These are phyloP conservation scores for Leptopilina syphax DNA, from an alignment of 2,888 invertebrate genomes.

Conservation along the genomic window DNA sequence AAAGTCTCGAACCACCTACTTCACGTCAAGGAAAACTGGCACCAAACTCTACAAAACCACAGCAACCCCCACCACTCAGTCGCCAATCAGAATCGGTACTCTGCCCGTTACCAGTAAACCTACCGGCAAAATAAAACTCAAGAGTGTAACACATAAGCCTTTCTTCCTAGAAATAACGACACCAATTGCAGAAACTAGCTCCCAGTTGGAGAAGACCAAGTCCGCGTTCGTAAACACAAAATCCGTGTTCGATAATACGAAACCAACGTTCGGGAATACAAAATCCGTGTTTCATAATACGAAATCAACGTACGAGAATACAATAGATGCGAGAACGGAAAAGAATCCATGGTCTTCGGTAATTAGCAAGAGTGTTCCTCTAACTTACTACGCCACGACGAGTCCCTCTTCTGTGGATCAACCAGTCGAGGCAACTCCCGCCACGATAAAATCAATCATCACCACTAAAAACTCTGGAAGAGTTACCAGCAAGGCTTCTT, in stretches of 20 bases:
- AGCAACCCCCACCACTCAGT: slow-evolving; percentile 42
- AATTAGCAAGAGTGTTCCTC: slow-evolving; percentile 81
- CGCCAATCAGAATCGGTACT: slow-evolving; percentile 61
- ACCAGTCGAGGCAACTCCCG: slow-evolving; percentile 67
- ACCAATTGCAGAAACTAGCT: slow-evolving; percentile 48
- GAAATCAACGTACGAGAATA: slow-evolving; percentile 59
- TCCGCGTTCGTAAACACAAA: slow-evolving; percentile 61
- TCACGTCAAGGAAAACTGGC: slow-evolving; percentile 64
- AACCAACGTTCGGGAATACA: slow-evolving; percentile 52
- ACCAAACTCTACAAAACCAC: slow-evolving; percentile 63
- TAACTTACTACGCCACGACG: slow-evolving; percentile 81
- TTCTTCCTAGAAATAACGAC: slow-evolving; percentile 64
- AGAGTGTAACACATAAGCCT: slow-evolving; percentile 44
- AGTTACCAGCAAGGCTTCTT: slow-evolving; percentile 78
- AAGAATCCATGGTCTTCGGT: slow-evolving; percentile 74
- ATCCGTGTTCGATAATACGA: slow-evolving; percentile 53
- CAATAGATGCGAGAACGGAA: slow-evolving; percentile 71
- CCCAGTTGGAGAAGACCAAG: slow-evolving; percentile 59
- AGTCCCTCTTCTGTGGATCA: slow-evolving; percentile 71
- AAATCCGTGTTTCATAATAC: slow-evolving; percentile 53
- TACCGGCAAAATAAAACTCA: slow-evolving; percentile 46
- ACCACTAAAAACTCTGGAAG: slow-evolving; percentile 59
- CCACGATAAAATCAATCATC: slow-evolving; percentile 60
- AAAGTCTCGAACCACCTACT: slow-evolving; percentile 57
- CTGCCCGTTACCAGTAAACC: slow-evolving; percentile 39